Conservation (phyloP, 2,888 invertebrate species). For the Thera britannica region DNA sequence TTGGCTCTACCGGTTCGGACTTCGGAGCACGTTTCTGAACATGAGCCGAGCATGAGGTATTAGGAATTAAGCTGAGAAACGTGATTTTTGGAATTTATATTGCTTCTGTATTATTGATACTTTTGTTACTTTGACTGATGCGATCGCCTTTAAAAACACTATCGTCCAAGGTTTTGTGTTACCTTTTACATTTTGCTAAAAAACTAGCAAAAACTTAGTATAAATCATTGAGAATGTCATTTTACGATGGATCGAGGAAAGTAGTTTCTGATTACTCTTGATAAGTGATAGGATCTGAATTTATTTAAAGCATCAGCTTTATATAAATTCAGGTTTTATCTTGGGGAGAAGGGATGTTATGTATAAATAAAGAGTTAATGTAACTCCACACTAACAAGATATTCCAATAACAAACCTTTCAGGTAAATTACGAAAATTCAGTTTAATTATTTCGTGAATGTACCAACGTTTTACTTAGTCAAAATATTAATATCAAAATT, state of each 20-base stretch:
- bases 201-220: neutral
- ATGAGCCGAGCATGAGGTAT: conserved; percentile 8
- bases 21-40: conserved; percentile 24
- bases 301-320: neutral
- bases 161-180: conserved; percentile 1
- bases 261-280: neutral
- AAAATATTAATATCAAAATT: conserved; percentile 5
- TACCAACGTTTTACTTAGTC: conserved; percentile 10
- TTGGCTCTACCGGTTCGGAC: conserved; percentile 25
- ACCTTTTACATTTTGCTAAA: neutral
- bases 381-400: neutral
- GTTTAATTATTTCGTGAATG: neutral
- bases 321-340: no score
- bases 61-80: conserved; percentile 19
- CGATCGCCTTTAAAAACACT: neutral
- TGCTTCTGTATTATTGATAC: conserved; percentile 7
- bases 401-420: neutral
- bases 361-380: no score
- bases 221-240: neutral
- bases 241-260: neutral
- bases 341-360: neutral
- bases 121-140: conserved; percentile 8
- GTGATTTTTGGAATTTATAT: conserved; percentile 21
- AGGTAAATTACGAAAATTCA: neutral
- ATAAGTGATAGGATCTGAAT: neutral